These are phyloP conservation scores for Miltochrista miniata DNA, from an alignment of 2,888 invertebrate species.

Conservation along the genomic window DNA sequence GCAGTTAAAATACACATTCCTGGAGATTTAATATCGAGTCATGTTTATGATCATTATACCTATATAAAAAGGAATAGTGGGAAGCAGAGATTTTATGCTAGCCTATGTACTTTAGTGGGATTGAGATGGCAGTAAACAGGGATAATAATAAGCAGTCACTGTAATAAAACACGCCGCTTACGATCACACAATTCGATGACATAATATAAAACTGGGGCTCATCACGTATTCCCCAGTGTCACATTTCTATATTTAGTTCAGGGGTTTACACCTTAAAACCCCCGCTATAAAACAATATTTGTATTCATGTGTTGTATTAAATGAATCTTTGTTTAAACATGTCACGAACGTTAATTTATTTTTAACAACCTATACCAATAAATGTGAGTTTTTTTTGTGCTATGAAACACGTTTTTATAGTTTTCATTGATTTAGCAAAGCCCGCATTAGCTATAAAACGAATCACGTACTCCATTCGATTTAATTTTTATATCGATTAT, in stretches of 20 bases:
- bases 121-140: constrained; percentile 46
- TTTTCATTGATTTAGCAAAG: background rate
- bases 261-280: constrained; percentile 56
- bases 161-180: constrained; percentile 61
- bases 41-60: too few species aligned
- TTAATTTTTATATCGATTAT: too few species aligned
- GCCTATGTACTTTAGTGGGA: constrained; percentile 20
- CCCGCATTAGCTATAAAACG: too few species aligned
- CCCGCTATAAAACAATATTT: constrained; percentile 36
- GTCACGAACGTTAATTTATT: constrained; percentile 29
- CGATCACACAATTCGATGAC: constrained; percentile 62
- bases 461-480: background rate
- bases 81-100: constrained; percentile 16
- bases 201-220: constrained; percentile 57
- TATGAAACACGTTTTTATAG: background rate
- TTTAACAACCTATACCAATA: constrained; percentile 4
- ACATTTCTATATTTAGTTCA: constrained; percentile 54
- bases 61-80: too few species aligned
- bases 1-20: background rate
- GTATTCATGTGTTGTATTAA: constrained; percentile 35
- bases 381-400: background rate
- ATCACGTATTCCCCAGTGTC: constrained; percentile 53
- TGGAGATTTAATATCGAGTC: constrained; percentile 16
- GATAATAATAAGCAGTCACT: constrained; percentile 61
- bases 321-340: constrained; percentile 23